A percentile compares a stretch with the other conserved stretches of the same genome.
Conservation (phyloP, 2,888 invertebrate genomes). For the Ormyrus rosae region DNA sequence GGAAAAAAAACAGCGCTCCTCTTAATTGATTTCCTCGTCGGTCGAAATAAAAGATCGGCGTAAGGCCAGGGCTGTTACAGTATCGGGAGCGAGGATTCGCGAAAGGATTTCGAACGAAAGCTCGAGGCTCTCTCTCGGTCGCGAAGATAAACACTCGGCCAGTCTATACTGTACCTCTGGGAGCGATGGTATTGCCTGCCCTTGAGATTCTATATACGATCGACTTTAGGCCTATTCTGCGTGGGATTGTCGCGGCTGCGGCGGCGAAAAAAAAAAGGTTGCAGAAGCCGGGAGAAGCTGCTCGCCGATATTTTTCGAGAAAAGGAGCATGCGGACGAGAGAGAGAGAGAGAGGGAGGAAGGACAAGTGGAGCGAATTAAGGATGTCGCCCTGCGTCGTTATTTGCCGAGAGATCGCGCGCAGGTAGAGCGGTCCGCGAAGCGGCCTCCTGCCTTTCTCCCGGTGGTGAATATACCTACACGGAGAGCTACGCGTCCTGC, state of each 20-base stretch:
- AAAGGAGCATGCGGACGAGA: background rate
- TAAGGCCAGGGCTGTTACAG: background rate
- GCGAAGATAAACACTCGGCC: conserved; percentile 36
- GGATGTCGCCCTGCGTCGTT: conserved; percentile 33
- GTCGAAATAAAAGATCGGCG: background rate
- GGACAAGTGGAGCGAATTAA: conserved; percentile 2
- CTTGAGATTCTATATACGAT: conserved; percentile 52
- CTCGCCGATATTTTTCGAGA: too few relatives aligned
- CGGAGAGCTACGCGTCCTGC: background rate
- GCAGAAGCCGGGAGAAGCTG: background rate
- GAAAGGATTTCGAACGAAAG: conserved; percentile 32
- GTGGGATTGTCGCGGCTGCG: background rate
- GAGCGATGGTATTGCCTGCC: conserved; percentile 40
- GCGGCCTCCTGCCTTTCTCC: conserved; percentile 18
- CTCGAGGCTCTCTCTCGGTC: background rate
- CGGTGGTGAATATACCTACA: background rate
- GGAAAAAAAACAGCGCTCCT: background rate
- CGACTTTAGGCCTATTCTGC: conserved; percentile 43
- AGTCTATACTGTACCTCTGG: background rate
- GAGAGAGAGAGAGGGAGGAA: background rate
- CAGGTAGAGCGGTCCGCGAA: background rate
- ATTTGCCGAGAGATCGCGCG: background rate
- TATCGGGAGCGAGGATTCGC: conserved; percentile 30
- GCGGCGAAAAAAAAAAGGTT: background rate
- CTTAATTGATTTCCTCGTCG: conserved; percentile 12